These are phyloP conservation scores for Aurelia sp. DNA, from an alignment of 30 jellyfish, hydroid and myxozoan species.

Conservation along the genomic window DNA sequence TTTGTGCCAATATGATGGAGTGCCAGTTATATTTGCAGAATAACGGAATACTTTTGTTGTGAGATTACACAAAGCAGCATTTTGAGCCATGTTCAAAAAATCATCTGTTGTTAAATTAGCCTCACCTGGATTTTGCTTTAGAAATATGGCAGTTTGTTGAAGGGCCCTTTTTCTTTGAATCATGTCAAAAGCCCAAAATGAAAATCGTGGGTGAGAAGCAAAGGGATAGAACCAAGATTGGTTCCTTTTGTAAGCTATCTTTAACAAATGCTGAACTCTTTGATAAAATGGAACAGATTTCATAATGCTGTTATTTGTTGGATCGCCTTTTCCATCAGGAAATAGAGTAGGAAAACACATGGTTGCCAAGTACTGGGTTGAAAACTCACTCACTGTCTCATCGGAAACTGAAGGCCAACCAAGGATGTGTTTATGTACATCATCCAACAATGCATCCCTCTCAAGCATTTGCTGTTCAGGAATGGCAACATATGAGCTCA, in stretches of 20 bases:
- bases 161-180: neutral
- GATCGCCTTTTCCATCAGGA: too few relatives aligned
- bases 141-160: neutral
- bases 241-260: neutral
- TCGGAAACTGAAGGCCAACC: too few relatives aligned
- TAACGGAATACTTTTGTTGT: slow-evolving; percentile 8
- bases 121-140: slow-evolving; percentile 30
- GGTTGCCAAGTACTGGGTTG: slow-evolving; percentile 35
- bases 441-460: too few relatives aligned
- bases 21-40: slow-evolving; percentile 18
- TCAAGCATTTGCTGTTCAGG: too few relatives aligned
- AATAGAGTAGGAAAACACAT: slow-evolving; percentile 64
- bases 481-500: too few relatives aligned
- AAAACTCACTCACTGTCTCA: slow-evolving; percentile 22
- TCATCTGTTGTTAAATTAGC: slow-evolving; percentile 20
- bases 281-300: neutral
- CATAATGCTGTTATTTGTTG: slow-evolving; percentile 10
- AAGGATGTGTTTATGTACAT: too few relatives aligned
- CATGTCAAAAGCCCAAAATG: slow-evolving; percentile 1
- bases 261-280: neutral
- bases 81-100: slow-evolving; percentile 10
- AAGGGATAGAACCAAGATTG: slow-evolving; percentile 1
- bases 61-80: neutral
- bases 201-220: slow-evolving; percentile 21
- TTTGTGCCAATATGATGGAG: slow-evolving; percentile 20